These are phyloP conservation scores for Cloeon dipterum DNA, from an alignment of 2,888 invertebrate species.

Conservation along the genomic window DNA sequence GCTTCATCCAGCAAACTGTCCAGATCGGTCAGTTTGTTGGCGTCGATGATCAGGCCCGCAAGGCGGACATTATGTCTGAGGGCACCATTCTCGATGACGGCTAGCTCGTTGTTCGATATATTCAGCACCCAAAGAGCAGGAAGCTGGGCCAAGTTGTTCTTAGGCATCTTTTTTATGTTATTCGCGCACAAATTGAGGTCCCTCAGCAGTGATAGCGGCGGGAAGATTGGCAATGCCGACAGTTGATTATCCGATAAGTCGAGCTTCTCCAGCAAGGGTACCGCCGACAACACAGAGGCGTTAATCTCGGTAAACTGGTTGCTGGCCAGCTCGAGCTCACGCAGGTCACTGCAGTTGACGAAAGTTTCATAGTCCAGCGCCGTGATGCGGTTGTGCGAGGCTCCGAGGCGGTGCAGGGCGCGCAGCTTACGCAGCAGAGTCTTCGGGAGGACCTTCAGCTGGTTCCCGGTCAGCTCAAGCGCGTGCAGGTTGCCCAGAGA, in stretches of 20 bases:
- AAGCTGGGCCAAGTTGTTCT: slow-evolving; percentile 45
- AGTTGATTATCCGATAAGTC: slow-evolving; percentile 67
- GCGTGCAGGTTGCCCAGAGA: slow-evolving; percentile 56
- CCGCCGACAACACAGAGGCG: slow-evolving; percentile 9
- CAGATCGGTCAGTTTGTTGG: slow-evolving; percentile 53
- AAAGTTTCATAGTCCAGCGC: slow-evolving; percentile 45
- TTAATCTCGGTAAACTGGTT: slow-evolving; percentile 21
- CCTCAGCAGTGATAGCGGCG: background rate
- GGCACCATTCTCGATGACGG: slow-evolving; percentile 52
- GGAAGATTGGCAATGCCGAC: slow-evolving; percentile 44
- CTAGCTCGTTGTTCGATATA: slow-evolving; percentile 55
- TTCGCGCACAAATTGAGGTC: slow-evolving; percentile 40
- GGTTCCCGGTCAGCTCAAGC: slow-evolving; percentile 45
- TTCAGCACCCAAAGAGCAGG: slow-evolving; percentile 55
- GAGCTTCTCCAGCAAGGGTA: slow-evolving; percentile 46
- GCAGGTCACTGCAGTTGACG: slow-evolving; percentile 51
- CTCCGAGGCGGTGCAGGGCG: slow-evolving; percentile 44
- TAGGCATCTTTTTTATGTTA: slow-evolving; percentile 48
- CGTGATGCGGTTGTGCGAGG: slow-evolving; percentile 50
- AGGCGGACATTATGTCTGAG: slow-evolving; percentile 50
- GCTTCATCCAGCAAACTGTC: slow-evolving; percentile 53
- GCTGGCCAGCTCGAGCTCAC: slow-evolving; percentile 51
- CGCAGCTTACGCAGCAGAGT: slow-evolving; percentile 22
- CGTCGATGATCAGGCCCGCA: slow-evolving; percentile 51
- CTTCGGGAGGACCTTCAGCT: background rate